phyloP scores from a whole-genome alignment of 2,888 invertebrate genomes.

The Oconnorella tubifera region DNA sequence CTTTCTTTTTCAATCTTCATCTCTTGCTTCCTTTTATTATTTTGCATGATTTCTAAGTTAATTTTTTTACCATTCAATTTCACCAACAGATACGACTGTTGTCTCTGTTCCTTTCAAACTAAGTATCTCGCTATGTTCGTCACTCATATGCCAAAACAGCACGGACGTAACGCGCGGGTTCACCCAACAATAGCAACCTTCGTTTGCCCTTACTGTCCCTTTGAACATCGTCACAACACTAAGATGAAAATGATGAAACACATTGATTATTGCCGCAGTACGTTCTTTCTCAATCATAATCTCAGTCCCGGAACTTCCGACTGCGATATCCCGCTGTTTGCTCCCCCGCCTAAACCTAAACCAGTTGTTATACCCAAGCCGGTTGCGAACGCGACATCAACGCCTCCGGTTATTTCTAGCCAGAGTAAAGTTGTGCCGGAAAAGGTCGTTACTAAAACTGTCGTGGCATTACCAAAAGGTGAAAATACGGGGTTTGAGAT shows the following conservation, averaged over 20 bases:
- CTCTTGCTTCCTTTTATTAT: not conserved
- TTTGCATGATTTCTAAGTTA: not conserved
- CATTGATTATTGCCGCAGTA: conserved; percentile 4
- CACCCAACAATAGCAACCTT: conserved; percentile 3
- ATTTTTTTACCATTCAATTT: too few relatives aligned
- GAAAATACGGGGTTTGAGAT: not conserved
- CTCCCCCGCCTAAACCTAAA: not conserved
- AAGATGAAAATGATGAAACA: conserved; percentile 5
- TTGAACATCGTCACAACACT: conserved; percentile 17
- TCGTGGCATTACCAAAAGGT: not conserved
- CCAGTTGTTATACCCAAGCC: not conserved
- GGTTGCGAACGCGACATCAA: not conserved
- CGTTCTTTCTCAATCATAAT: conserved; percentile 9
- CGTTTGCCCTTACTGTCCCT: conserved; percentile 12
- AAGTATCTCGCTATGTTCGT: conserved; percentile 10
- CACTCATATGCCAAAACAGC: conserved; percentile 6
- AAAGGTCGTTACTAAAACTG: not conserved
- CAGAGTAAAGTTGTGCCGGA: not conserved
- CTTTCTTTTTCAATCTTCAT: too few relatives aligned
- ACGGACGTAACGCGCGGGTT: conserved; percentile 4
- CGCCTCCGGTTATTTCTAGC: not conserved
- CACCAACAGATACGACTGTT: not conserved
- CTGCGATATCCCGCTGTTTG: conserved; percentile 7
- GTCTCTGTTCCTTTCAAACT: not conserved
- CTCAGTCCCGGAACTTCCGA: conserved; percentile 5